Base-by-base conservation (phyloP, 2,797 vertebrate genomes). In the Poeciliopsis gracilis region DNA sequence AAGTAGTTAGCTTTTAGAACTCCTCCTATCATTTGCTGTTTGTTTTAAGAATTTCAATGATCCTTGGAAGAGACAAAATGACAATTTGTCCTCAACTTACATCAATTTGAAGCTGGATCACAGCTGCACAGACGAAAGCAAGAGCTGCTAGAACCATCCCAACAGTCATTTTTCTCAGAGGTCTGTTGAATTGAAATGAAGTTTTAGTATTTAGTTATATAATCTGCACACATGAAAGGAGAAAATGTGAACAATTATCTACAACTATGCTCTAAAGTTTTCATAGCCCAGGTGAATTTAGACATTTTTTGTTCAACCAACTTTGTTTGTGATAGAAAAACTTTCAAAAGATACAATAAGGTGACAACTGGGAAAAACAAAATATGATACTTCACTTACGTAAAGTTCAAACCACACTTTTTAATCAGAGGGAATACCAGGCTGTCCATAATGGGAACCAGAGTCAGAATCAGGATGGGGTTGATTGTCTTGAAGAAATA, bases 341-440 rank as follows among this genome's bases (percentile, higher is more conserved):
- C 16, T 67, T 41, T 43, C 23, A 41, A 69, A 69, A 69, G 25
- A n/a, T 25, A 67, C 15, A 67, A 67, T 10, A 67, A 41, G 6
- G 61, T 61, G 36, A 53, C 13, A 69, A 38, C 1, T 12, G 36
- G 18, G 0, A 51, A 53, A 33, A 3, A 1, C 10, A 25, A 3
- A 33, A 23, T 2, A 12, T 25, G 10, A 45, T 0, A 51, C 49
- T n/a, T 73, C 1, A 69, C 94, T 95, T 95, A 99, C 98, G 97
- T 97, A 89, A 99, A 99, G 89, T 98, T 96, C 59, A 98, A 82
- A 45, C 95, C 96, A 90, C 98, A 99, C 89, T 97, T 99, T 77
- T 90, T 88, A 85, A 99, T 96, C 82, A 98, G 94, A 47, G 98
- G 98, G 82, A 98, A 99, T 51, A 99, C 0, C 11, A 96, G 0